phyloP scores from a whole-genome alignment of 2,888 invertebrate species.

The Eubasilissa splendida region DNA sequence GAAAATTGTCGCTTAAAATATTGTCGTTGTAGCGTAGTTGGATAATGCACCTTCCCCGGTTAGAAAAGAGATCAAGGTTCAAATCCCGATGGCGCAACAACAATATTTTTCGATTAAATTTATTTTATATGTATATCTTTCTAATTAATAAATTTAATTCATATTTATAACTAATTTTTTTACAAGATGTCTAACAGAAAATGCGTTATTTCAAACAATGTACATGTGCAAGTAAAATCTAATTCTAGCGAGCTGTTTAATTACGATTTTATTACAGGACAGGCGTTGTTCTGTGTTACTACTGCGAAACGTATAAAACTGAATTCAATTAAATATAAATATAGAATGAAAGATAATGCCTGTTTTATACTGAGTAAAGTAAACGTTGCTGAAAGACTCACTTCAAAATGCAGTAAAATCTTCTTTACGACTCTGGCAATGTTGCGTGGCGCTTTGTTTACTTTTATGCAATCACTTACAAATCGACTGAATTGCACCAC shows the following conservation, averaged over 20 bases:
- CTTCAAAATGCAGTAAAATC: conserved; percentile 29
- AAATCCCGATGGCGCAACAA: too few species aligned
- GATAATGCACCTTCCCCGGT: too few species aligned
- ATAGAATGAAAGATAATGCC: conserved; percentile 30
- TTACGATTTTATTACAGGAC: background rate
- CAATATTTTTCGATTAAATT: too few species aligned
- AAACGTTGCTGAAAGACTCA: conserved; percentile 40
- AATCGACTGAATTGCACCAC: background rate
- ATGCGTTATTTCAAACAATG: too few species aligned
- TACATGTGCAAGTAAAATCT: background rate
- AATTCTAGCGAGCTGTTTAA: background rate
- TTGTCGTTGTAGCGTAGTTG: too few species aligned
- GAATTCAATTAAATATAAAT: conserved; percentile 16
- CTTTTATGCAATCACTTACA: conserved; percentile 26
- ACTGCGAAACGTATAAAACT: background rate
- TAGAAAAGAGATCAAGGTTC: too few species aligned
- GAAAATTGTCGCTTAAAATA: too few species aligned
- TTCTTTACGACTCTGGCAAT: conserved; percentile 37
- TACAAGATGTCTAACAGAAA: too few species aligned
- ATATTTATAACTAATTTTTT: too few species aligned
- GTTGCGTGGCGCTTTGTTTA: conserved; percentile 48
- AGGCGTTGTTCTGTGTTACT: background rate
- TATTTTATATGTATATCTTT: too few species aligned
- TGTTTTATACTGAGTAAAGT: conserved; percentile 23
- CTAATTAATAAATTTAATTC: too few species aligned